Evolutionary conservation across 1,140 invertebrate genomes (phyloP), one percentile per base, ranked within the genome.

Genomic region (Sitobion miscanthi): DNA sequence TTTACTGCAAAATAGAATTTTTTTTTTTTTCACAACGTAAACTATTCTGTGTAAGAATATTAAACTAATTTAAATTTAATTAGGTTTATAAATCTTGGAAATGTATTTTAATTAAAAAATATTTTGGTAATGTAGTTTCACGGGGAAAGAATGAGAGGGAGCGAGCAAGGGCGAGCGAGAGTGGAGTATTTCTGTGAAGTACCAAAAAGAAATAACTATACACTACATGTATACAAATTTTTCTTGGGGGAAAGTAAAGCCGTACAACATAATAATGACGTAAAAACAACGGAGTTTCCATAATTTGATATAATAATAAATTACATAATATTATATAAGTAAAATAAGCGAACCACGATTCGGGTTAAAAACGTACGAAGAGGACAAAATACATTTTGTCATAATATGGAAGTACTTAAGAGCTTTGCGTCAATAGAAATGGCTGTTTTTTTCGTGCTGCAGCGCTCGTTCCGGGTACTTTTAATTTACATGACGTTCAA

Each of bases 101-200:
- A 88, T 47, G 38, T 52, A 49, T 88, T 88, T 88, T 88, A 87
- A 87, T 87, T 87, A 86, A 87, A 87, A 87, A n/a, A 87, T 87
- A 49, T 87, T 87, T 87, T 8, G 47, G 45, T 49, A 35, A 87
- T 49, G 86, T 87, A 47, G 45, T 49, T 30, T 87, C 5, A 35
- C 25, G 5, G 30, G 45, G 30, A 35, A 21, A 25, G 14, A 87
- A n/a, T 6, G 14, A 47, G 30, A n/a, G 11, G 23, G 83, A 42
- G 21, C 2, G 23, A 25, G 45, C 20, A n/a, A 25, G 25, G n/a
- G n/a, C 0, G 45, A 45, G 45, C 30, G 11, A n/a, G 20, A 9
- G 83, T 42, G 42, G 42, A 42, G 23, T 25, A 42, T 49, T 87
- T 49, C 30, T n/a, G 25, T 87, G 45, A 87, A 87, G 86, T 87